phyloP scores from a whole-genome alignment of 2,797 vertebrate species.

The Paratrypauchen microcephalus region DNA sequence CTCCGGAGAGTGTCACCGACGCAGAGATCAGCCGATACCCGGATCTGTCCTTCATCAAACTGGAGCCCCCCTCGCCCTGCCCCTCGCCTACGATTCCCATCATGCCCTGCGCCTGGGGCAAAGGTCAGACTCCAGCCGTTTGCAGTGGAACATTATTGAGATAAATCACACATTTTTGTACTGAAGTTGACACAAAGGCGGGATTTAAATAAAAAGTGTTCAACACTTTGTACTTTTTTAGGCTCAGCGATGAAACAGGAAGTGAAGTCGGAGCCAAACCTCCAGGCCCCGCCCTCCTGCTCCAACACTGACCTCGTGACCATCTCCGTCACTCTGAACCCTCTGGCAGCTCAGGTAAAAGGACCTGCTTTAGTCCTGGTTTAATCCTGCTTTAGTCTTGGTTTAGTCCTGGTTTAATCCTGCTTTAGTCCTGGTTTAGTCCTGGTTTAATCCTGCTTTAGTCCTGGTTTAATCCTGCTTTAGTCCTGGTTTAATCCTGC shows the following conservation, averaged over 20 bases:
- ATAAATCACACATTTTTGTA: too few species aligned
- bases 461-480: too few species aligned
- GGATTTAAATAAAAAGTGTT: too few species aligned
- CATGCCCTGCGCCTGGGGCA: slow-evolving; percentile 85
- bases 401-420: neutral
- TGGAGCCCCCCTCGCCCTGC: slow-evolving; percentile 88
- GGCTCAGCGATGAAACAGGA: slow-evolving; percentile 87
- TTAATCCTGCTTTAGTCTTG: neutral
- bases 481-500: too few species aligned
- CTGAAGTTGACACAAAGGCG: too few species aligned
- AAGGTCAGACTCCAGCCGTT: slow-evolving; percentile 74
- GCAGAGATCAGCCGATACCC: slow-evolving; percentile 90
- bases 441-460: too few species aligned
- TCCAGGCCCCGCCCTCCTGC: slow-evolving; percentile 82
- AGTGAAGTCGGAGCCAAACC: slow-evolving; percentile 86
- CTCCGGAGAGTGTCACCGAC: slow-evolving; percentile 91
- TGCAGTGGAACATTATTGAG: too few species aligned
- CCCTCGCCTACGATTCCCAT: slow-evolving; percentile 90
- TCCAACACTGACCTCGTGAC: slow-evolving; percentile 90
- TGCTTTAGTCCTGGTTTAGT: too few species aligned
- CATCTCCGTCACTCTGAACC: slow-evolving; percentile 91
- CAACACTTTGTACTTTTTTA: slow-evolving; percentile 42
- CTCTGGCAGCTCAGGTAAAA: slow-evolving; percentile 89
- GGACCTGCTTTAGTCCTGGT: neutral
- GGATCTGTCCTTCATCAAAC: slow-evolving; percentile 88